A percentile compares a stretch with the other conserved stretches of the same genome.
These are phyloP conservation scores for Empis stercorea DNA, from an alignment of 2,888 invertebrate species.

Conservation along the genomic window DNA sequence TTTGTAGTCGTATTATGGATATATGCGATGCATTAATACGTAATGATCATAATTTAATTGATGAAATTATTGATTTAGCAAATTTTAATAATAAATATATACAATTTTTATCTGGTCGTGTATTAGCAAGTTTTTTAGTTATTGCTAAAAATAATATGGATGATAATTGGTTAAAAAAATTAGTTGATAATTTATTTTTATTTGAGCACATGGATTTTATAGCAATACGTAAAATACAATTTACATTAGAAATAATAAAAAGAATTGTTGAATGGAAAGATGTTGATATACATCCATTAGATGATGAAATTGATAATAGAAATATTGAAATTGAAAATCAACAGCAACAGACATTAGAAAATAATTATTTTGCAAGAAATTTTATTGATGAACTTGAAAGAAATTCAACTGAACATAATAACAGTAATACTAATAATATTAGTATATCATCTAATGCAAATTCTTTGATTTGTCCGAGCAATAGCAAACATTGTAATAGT, in stretches of 20 bases:
- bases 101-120: slow-evolving; percentile 65
- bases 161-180: slow-evolving; percentile 64
- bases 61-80: slow-evolving; percentile 68
- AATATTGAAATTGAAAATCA: slow-evolving; percentile 8
- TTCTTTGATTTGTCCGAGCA: slow-evolving; percentile 7
- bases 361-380: slow-evolving; percentile 33
- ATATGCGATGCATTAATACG: slow-evolving; percentile 67
- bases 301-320: slow-evolving; percentile 42
- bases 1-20: slow-evolving; percentile 67
- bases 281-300: slow-evolving; percentile 63
- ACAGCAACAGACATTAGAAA: slow-evolving; percentile 20
- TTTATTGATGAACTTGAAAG: slow-evolving; percentile 20
- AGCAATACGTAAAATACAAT: slow-evolving; percentile 63
- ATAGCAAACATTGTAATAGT: slow-evolving; percentile 10
- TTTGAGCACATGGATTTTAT: slow-evolving; percentile 48
- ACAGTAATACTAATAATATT: slow-evolving; percentile 1
- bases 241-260: slow-evolving; percentile 72
- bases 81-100: slow-evolving; percentile 68
- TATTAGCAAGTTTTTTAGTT: slow-evolving; percentile 69
- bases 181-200: slow-evolving; percentile 57
- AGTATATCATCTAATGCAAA: slow-evolving; percentile 1
- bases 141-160: slow-evolving; percentile 72
- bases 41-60: slow-evolving; percentile 71
- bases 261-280: slow-evolving; percentile 84
- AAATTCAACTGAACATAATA: slow-evolving; percentile 7